Evolutionary conservation across 2,888 invertebrate genomes (phyloP), one percentile per base, ranked within the genome.

Genomic region (Xestoiulus laeticollis): DNA sequence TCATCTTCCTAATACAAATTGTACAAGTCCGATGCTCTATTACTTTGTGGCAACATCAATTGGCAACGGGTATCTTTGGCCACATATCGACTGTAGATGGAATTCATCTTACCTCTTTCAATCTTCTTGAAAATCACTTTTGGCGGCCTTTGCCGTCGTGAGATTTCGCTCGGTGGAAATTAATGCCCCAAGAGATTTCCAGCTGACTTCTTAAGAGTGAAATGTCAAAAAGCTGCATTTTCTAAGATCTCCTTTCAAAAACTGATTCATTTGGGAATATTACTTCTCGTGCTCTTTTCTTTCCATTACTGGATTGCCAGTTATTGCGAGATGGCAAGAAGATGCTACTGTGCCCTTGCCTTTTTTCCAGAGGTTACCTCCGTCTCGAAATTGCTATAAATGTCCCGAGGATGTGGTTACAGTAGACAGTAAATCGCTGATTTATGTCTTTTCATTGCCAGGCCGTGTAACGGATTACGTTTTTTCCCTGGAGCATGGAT

Each of bases 161-260:
- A 59, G n/a, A 19, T 59, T n/a, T 1, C 59, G 22, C 59, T 59
- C 22, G n/a, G 59, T 59, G 26, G 68, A 68, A 68, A 68, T 68
- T 68, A 68, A 68, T 68, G 26, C 68, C 68, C 26, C 68, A 26
- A 68, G 68, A 68, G 68, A 68, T 26, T n/a, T 68, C 68, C 26
- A n/a, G 6, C 68, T 68, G 68, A 8, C 68, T 68, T 16, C 22
- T 68, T 10, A 26, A 26, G 26, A 68, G 68, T 12, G 68, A 68
- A 68, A 68, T 68, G 68, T 68, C 68, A 68, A 68, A n/a, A 68
- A 68, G 68, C 68, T 68, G 68, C 68, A 68, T 68, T 68, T 68
- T 68, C 68, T 12, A 68, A 68, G 68, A 68, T 68, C 68, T 68
- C 68, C 68, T 68, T 68, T 68, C 68, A 68, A 68, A 68, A 68